Percentiles rank a stretch among this genome's conserved stretches.
phyloP scores from a whole-genome alignment of 2,797 vertebrate species.

The Geotrypetes seraphini region DNA sequence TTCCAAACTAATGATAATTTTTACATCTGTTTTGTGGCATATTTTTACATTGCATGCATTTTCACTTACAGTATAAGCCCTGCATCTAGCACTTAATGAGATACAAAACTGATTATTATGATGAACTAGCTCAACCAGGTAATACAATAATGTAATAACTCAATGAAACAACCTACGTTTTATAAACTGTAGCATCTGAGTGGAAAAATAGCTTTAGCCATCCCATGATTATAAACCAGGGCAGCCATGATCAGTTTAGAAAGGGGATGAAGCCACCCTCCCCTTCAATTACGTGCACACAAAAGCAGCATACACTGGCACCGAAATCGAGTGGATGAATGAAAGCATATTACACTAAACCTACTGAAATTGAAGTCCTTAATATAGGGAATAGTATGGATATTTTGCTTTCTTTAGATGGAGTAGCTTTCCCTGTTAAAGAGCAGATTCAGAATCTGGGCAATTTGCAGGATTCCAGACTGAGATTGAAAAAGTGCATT shows the following conservation, averaged over 20 bases:
- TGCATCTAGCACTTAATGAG: slow-evolving; percentile 51
- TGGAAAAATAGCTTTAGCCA: slow-evolving; percentile 49
- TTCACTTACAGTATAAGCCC: slow-evolving; percentile 46
- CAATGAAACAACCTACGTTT: slow-evolving; percentile 38
- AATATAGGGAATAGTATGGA: too few species aligned
- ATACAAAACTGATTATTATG: slow-evolving; percentile 82
- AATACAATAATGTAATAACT: slow-evolving; percentile 71
- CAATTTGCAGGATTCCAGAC: too few species aligned
- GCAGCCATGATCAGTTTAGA: not conserved
- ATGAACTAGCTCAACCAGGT: slow-evolving; percentile 83
- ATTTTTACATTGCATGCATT: slow-evolving; percentile 47
- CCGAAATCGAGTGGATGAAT: too few species aligned
- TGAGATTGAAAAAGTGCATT: too few species aligned
- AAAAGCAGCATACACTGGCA: too few species aligned
- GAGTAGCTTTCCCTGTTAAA: too few species aligned
- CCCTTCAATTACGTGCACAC: not conserved
- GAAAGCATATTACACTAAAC: too few species aligned
- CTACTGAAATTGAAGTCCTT: too few species aligned
- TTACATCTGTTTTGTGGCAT: slow-evolving; percentile 34
- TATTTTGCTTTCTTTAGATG: too few species aligned
- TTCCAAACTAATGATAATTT: slow-evolving; percentile 26
- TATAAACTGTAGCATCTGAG: slow-evolving; percentile 38
- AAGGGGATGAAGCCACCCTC: not conserved
- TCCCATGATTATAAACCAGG: slow-evolving; percentile 9
- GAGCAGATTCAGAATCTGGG: too few species aligned